Evolutionary conservation across 1,140 invertebrate genomes (phyloP).

Genomic region (Aphaenogaster rudis): DNA sequence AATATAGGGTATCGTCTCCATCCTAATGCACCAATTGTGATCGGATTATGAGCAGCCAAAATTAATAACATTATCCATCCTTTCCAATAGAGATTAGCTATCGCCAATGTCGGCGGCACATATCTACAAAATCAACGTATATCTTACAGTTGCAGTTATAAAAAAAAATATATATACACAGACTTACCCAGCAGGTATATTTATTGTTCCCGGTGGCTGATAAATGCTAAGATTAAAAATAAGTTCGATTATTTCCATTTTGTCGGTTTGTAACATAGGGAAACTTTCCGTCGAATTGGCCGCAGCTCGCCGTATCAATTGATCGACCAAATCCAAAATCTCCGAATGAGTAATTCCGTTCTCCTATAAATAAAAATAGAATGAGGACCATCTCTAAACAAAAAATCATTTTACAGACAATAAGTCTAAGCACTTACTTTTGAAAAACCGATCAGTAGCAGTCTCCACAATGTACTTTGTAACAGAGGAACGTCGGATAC

Average conservation of each 20-base stretch:
- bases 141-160: neutral
- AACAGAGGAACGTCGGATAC: conserved; percentile 95
- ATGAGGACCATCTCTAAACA: neutral
- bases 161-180: conserved; percentile 33
- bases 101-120: conserved; percentile 95
- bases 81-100: conserved; percentile 97
- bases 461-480: conserved; percentile 93
- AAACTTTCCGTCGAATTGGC: conserved; percentile 90
- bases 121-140: conserved; percentile 88
- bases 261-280: conserved; percentile 91
- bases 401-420: neutral
- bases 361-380: conserved; percentile 87
- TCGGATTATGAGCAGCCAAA: conserved; percentile 96
- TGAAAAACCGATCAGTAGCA: conserved; percentile 94
- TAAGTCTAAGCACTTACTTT: conserved; percentile 86
- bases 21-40: conserved; percentile 93
- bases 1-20: conserved; percentile 98
- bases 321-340: conserved; percentile 94
- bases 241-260: conserved; percentile 95
- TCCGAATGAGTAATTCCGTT: conserved; percentile 93
- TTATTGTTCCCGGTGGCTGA: conserved; percentile 97
- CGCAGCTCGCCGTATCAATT: conserved; percentile 94
- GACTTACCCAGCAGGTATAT: conserved; percentile 91
- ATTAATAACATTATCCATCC: conserved; percentile 96
- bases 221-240: conserved; percentile 97